Conservation (phyloP, 2,113 vertebrate species). For the Centropus unirufus region DNA sequence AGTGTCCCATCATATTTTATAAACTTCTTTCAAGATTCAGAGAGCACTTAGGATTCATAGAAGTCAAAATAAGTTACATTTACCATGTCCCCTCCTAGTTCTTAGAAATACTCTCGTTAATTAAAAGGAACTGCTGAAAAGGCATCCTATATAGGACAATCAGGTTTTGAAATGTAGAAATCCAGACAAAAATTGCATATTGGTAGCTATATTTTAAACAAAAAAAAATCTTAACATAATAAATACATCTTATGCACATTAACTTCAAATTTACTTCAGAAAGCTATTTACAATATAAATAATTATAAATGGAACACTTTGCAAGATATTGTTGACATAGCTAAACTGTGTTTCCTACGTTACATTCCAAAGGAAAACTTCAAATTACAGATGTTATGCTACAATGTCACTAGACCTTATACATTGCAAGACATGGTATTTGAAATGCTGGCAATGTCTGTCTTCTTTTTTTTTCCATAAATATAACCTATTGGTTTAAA, state of each 20-base stretch:
- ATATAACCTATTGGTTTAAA: conserved; percentile 57
- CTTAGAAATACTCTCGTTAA: background rate
- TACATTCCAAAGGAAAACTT: conserved; percentile 84
- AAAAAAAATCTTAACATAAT: conserved; percentile 91
- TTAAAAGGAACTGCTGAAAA: background rate
- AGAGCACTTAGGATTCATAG: background rate
- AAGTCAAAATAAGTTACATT: background rate
- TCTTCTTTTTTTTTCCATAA: conserved; percentile 67
- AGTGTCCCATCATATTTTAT: background rate
- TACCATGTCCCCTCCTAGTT: background rate
- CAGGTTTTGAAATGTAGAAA: conserved; percentile 37
- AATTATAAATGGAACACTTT: conserved; percentile 89
- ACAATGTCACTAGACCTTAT: conserved; percentile 80
- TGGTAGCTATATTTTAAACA: conserved; percentile 89
- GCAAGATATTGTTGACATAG: conserved; percentile 84
- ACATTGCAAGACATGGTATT: conserved; percentile 78
- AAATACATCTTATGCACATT: conserved; percentile 96
- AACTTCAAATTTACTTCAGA: conserved; percentile 87
- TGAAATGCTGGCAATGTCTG: conserved; percentile 64
- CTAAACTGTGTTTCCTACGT: conserved; percentile 81
- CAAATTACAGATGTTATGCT: conserved; percentile 81
- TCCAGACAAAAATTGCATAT: conserved; percentile 74
- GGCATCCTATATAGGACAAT: background rate
- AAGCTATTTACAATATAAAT: conserved; percentile 99
- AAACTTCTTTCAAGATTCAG: background rate